Evolutionary conservation across 2,113 vertebrate species (phyloP).

Genomic region (Fulica atra): DNA sequence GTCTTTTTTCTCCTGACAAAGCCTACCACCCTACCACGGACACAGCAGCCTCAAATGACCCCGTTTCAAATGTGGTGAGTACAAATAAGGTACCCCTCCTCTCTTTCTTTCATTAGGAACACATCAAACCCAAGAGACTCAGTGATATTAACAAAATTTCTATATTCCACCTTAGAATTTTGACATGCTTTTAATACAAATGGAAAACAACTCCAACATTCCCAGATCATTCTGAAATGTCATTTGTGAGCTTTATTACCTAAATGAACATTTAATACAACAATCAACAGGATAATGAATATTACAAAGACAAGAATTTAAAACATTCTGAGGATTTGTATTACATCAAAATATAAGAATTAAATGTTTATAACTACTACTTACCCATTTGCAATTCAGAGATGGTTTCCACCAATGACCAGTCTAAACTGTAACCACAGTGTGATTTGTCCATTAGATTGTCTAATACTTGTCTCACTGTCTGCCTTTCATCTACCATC

Average conservation of each 20-base stretch:
- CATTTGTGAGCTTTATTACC: neutral
- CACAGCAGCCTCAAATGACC: neutral
- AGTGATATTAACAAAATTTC: neutral
- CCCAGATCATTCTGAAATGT: neutral
- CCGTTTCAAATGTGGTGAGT: neutral
- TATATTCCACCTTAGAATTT: neutral
- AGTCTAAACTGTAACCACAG: slow-evolving; percentile 95
- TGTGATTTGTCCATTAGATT: slow-evolving; percentile 97
- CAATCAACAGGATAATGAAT: neutral
- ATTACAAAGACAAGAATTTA: neutral
- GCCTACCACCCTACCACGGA: neutral
- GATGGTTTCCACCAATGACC: slow-evolving; percentile 95
- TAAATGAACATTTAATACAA: neutral
- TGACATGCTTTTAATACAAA: neutral
- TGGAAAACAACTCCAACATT: neutral
- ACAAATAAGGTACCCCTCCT: neutral
- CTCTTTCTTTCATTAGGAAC: neutral
- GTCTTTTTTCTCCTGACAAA: neutral
- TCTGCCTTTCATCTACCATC: slow-evolving; percentile 99
- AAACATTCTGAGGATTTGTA: neutral
- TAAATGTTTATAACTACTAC: slow-evolving; percentile 10
- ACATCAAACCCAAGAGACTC: neutral
- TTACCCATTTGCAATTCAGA: slow-evolving; percentile 96
- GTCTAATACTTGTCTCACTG: slow-evolving; percentile 95
- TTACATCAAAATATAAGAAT: neutral